phyloP scores from a whole-genome alignment of 2,797 vertebrate species.

The Aphelocoma californica region DNA sequence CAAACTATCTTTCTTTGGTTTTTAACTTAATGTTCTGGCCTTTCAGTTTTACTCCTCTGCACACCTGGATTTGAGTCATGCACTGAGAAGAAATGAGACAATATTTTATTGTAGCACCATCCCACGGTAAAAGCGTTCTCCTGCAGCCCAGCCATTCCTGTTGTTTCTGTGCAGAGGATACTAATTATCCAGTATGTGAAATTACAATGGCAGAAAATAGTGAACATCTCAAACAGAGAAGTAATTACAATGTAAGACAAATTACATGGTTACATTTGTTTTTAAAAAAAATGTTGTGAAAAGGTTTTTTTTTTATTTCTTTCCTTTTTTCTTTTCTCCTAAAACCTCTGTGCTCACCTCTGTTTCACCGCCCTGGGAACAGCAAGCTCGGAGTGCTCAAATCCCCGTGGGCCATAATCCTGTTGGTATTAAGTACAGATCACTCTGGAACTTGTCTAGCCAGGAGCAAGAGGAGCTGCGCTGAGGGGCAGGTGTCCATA shows the following conservation, averaged over 20 bases:
- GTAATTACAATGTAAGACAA: constrained; percentile 38
- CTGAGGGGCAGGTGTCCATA: background rate
- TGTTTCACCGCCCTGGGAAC: background rate
- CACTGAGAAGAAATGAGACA: background rate
- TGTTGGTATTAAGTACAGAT: background rate
- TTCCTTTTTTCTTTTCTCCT: background rate
- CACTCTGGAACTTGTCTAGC: background rate
- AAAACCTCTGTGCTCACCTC: background rate
- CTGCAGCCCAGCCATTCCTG: background rate
- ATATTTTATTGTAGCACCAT: background rate
- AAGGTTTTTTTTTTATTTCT: background rate
- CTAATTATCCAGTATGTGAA: constrained; percentile 41
- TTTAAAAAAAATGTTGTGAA: background rate
- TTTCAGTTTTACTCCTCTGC: constrained; percentile 20
- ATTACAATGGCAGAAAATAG: constrained; percentile 35
- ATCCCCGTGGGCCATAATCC: background rate
- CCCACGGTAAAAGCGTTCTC: background rate
- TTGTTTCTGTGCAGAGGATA: constrained; percentile 30
- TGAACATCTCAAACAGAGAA: constrained; percentile 7
- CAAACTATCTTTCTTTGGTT: background rate
- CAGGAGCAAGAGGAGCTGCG: background rate
- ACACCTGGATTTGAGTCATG: constrained; percentile 11
- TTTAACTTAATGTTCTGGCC: background rate
- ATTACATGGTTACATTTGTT: constrained; percentile 11
- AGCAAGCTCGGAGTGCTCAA: background rate